Evolutionary conservation across 2,113 vertebrate species (phyloP).

Genomic region (Neoarius graeffei): DNA sequence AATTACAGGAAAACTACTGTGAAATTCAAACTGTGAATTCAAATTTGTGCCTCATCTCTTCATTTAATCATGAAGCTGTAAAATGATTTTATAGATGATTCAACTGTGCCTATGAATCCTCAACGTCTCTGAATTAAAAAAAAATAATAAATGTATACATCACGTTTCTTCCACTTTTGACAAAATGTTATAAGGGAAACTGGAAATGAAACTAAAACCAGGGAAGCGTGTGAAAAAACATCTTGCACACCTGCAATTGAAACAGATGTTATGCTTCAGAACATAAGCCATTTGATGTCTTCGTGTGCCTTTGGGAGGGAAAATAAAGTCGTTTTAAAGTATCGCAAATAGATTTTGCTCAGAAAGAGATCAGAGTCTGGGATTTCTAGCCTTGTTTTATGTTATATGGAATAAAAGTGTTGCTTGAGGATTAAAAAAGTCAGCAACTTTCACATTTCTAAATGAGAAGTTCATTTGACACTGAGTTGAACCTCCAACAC

Average conservation of each 20-base stretch:
- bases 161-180: background rate
- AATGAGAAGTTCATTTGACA: conserved; percentile 81
- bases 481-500: conserved; percentile 75
- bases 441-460: conserved; percentile 82
- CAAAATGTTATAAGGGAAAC: conserved; percentile 26
- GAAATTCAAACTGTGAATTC: conserved; percentile 40
- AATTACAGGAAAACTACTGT: conserved; percentile 42
- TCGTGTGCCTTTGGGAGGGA: conserved; percentile 10
- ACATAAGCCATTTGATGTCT: conserved; percentile 28
- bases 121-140: background rate
- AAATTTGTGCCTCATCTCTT: conserved; percentile 39
- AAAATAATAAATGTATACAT: background rate
- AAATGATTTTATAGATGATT: background rate
- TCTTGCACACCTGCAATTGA: conserved; percentile 44
- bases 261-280: conserved; percentile 42
- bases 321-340: conserved; percentile 13
- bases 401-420: conserved; percentile 60
- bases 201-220: conserved; percentile 41
- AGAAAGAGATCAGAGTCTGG: too few relatives aligned
- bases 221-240: conserved; percentile 46
- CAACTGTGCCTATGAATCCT: background rate
- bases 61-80: conserved; percentile 4
- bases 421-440: conserved; percentile 74
- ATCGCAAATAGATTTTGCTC: background rate
- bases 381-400: conserved; percentile 17